Evolutionary conservation across 2,113 vertebrate genomes (phyloP), one percentile per base, ranked within the genome.

Genomic region (Actenoides lindsayi): DNA sequence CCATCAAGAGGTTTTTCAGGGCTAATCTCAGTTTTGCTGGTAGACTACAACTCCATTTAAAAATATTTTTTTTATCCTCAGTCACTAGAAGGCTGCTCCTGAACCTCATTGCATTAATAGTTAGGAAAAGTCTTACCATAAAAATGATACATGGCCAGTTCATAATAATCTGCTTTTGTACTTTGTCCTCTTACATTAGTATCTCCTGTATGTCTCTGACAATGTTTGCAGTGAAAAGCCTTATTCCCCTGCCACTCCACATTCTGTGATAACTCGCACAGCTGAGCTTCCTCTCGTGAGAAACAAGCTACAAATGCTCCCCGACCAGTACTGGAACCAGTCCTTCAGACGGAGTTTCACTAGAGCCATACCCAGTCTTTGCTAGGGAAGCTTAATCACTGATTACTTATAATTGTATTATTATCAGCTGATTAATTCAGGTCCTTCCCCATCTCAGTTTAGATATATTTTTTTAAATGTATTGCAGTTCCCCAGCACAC

Each of bases 221-320:
- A 73, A 1, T 46, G 17, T 9, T 39, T 25, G 16, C 37, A 83
- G 16, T 2, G 2, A 42, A 83, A 35, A 74, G 17, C 57, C 46
- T 86, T 35, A 37, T 41, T 96, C 13, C 68, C 68, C 46, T 88
- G 27, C 27, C n/a, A 27, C 41, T 4, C 35, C 15, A 44, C 51
- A 14, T 31, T 62, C 37, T 44, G 11, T 81, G 19, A 13, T 35
- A 37, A 51, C 37, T 18, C 0, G 0, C 15, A 44, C 18, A 77
- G 33, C 63, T 76, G 56, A 83, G 56, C 28, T 76, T 68, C 50
- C 30, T 65, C 9, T 56, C 13, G 2, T 59, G 73, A 79, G 74
- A 70, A 79, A 90, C 19, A 20, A 60, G 30, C 53, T 85, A 46
- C 46, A 82, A 75, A 91, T 54, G 56, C 15, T 95, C 39, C 78